These are phyloP conservation scores for Myotis yumanensis DNA, from an alignment of 2,113 vertebrate genomes.

Conservation along the genomic window DNA sequence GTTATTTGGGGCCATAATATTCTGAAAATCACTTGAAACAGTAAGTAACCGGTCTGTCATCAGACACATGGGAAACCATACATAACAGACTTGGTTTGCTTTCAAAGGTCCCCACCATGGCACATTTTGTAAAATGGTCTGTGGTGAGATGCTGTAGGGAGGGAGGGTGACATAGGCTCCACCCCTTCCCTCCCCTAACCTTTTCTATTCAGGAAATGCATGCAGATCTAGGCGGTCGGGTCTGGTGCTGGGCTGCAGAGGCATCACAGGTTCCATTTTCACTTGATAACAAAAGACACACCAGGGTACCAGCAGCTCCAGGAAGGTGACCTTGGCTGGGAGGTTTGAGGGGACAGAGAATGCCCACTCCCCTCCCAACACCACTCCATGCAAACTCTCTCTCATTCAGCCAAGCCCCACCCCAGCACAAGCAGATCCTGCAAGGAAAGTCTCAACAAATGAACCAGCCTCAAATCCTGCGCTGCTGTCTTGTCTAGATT, in stretches of 20 bases:
- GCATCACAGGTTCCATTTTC: background rate
- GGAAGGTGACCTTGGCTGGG: background rate
- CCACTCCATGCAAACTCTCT: background rate
- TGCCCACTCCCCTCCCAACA: background rate
- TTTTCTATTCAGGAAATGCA: conserved; percentile 21
- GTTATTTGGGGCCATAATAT: background rate
- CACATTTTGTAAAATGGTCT: background rate
- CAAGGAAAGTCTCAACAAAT: background rate
- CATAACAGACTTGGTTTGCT: background rate
- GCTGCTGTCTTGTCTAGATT: background rate
- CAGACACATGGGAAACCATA: background rate
- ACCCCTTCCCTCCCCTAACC: conserved; percentile 34
- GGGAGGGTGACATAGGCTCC: too few species aligned
- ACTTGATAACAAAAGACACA: background rate
- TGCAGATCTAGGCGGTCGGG: background rate
- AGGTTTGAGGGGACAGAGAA: background rate
- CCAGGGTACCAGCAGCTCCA: background rate
- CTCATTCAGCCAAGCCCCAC: background rate
- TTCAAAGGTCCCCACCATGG: background rate
- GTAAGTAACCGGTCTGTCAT: background rate
- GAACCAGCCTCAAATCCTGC: background rate
- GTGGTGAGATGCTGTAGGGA: background rate
- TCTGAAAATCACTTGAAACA: conserved; percentile 13
- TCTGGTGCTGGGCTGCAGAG: conserved; percentile 59
- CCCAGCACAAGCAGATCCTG: background rate